phyloP scores from a whole-genome alignment of 2,888 invertebrate species.

The Oscheius onirici region DNA sequence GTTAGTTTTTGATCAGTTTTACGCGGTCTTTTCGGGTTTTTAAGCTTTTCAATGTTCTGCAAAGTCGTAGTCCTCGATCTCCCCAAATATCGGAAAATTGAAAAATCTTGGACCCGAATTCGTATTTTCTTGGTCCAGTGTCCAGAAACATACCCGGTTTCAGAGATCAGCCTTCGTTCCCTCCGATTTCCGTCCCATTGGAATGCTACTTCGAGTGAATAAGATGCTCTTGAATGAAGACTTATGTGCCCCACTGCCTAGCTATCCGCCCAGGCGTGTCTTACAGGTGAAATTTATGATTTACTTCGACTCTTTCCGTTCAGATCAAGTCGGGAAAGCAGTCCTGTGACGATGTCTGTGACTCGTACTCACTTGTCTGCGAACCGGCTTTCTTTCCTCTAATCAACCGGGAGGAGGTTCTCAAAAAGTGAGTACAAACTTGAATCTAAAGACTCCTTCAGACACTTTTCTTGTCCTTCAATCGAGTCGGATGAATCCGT shows the following conservation, averaged over 20 bases:
- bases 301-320: not conserved
- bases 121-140: not conserved
- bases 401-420: constrained; percentile 32
- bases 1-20: constrained; percentile 12
- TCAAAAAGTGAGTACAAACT: constrained; percentile 7
- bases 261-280: constrained; percentile 17
- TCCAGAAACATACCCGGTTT: too few relatives aligned
- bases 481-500: not conserved
- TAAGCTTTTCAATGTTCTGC: too few relatives aligned
- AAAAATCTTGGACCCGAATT: not conserved
- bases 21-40: not conserved
- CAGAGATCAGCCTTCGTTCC: constrained; percentile 70
- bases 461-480: constrained; percentile 15
- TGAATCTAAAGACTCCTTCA: not conserved
- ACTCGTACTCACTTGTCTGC: constrained; percentile 36
- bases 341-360: constrained; percentile 43
- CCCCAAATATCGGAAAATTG: not conserved
- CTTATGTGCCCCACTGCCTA: constrained; percentile 68
- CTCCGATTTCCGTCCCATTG: constrained; percentile 73
- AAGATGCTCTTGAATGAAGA: constrained; percentile 73
- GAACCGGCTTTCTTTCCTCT: constrained; percentile 48
- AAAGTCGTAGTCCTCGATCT: too few relatives aligned
- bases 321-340: not conserved
- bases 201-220: constrained; percentile 74
- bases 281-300: not conserved